Base-by-base conservation (phyloP, 2,888 invertebrate species). In the Mylabris sibirica region DNA sequence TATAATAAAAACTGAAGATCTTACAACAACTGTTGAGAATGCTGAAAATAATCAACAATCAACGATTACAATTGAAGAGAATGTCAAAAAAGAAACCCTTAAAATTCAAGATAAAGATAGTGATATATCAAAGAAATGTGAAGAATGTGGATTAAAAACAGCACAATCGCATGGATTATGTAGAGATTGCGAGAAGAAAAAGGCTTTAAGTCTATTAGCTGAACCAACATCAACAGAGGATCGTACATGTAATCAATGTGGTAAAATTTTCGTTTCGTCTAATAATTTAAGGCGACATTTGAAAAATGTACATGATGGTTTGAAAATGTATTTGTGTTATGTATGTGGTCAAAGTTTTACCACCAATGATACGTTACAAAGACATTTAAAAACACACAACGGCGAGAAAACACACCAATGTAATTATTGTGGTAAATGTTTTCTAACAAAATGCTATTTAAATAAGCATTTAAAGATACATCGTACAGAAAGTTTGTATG, bases 401-500 rank as follows among this genome's bases (percentile, higher is more conserved):
- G 24, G 6, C 12, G 57, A 57, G 24, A 57, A 57, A 24, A 3
- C 57, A 5, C 24, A 57, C 22, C 49, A 53, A 22, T 53, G 49
- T 22, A 53, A 53, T 53, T 22, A 53, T 53, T 53, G 49, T 53
- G 49, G 49, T 22, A 20, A 22, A 53, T 53, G 20, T 53, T 53
- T 53, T 11, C 11, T 53, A 53, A 3, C 49, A 2, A 53, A 53
- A 53, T 9, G 49, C n/a, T 53, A 53, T 53, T 53, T 53, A 11
- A 53, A 9, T 20, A 53, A 53, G 20, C 49, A 53, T 53, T 22
- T 22, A 22, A 22, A 11, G 3, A 20, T 53, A 11, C 49, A 53
- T 22, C 5, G 3, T 1, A 1, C 49, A 1, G 49, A 20, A 8
- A 53, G 20, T 22, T 22, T 53, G 11, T 53, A 20, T 11, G 57